A percentile compares a stretch with the other conserved stretches of the same genome.
Evolutionary conservation across 2,888 invertebrate species (phyloP).

Genomic region (Steinernema carpocapsae): DNA sequence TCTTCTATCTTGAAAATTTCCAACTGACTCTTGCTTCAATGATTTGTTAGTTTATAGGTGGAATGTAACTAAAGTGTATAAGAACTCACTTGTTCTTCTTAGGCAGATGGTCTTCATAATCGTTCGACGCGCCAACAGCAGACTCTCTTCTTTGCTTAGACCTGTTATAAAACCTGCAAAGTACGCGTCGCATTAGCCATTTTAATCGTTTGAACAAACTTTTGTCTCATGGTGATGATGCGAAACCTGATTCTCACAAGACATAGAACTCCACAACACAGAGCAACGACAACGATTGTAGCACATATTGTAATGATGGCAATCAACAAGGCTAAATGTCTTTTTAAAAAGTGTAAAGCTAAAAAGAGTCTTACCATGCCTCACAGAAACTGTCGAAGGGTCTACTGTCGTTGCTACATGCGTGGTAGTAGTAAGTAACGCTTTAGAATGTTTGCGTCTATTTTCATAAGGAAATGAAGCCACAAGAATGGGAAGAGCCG

Average conservation of each 20-base stretch:
- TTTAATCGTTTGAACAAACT: conserved; percentile 25
- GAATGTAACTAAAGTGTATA: too few relatives aligned
- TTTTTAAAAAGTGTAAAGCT: not conserved
- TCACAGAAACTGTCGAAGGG: conserved; percentile 8
- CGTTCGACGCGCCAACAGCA: not conserved
- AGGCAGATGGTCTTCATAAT: not conserved
- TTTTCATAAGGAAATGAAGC: not conserved
- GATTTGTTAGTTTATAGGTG: too few relatives aligned
- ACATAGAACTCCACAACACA: conserved; percentile 38
- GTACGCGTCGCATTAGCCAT: not conserved
- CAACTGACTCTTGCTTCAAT: too few relatives aligned
- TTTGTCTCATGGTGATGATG: conserved; percentile 31
- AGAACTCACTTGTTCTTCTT: conserved; percentile 35
- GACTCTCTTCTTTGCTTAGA: conserved; percentile 24
- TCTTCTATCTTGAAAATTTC: too few relatives aligned
- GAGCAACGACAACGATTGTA: conserved; percentile 37
- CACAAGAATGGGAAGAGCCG: not conserved
- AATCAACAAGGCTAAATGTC: conserved; percentile 32
- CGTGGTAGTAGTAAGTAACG: not conserved
- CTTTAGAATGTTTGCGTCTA: not conserved
- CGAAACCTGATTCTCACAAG: conserved; percentile 37
- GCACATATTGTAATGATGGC: conserved; percentile 37
- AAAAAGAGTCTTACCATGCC: not conserved
- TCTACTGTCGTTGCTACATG: not conserved
- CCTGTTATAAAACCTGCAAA: conserved; percentile 29